Conservation (phyloP, 2,797 vertebrate species). For the Pteronotus mesoamericanus region DNA sequence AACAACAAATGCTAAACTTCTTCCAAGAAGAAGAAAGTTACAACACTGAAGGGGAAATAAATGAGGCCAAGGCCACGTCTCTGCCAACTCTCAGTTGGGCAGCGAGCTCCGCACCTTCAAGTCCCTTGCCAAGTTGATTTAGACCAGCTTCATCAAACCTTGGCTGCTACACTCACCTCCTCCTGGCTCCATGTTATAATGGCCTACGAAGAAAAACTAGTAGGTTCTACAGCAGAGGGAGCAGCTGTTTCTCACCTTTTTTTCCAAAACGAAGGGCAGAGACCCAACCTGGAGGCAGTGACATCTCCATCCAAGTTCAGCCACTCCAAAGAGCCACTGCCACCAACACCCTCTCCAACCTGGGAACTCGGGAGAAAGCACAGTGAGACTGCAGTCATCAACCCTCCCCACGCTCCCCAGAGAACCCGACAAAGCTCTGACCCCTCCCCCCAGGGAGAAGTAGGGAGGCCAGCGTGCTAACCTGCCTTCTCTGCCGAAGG, state of each 20-base stretch:
- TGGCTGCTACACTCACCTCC: not conserved
- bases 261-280: conserved; percentile 74
- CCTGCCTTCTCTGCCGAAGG: conserved; percentile 90
- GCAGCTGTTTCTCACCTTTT: conserved; percentile 76
- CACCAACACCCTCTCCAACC: conserved; percentile 82
- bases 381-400: conserved; percentile 25
- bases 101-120: not conserved
- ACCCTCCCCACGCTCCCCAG: conserved; percentile 67
- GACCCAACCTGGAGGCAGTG: conserved; percentile 24
- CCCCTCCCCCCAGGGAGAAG: not conserved
- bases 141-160: not conserved
- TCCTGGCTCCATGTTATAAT: not conserved
- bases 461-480: conserved; percentile 73
- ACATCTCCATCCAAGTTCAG: conserved; percentile 82
- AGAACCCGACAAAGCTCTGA: not conserved
- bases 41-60: not conserved
- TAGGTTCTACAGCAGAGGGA: not conserved
- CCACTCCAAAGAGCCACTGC: conserved; percentile 83
- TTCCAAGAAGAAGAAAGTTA: not conserved
- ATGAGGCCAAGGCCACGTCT: not conserved
- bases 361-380: conserved; percentile 69
- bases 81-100: not conserved
- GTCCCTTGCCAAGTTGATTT: not conserved
- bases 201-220: not conserved
- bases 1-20: not conserved